These are phyloP conservation scores for Cephus runcator DNA, from an alignment of 2,888 invertebrate species.

Conservation along the genomic window DNA sequence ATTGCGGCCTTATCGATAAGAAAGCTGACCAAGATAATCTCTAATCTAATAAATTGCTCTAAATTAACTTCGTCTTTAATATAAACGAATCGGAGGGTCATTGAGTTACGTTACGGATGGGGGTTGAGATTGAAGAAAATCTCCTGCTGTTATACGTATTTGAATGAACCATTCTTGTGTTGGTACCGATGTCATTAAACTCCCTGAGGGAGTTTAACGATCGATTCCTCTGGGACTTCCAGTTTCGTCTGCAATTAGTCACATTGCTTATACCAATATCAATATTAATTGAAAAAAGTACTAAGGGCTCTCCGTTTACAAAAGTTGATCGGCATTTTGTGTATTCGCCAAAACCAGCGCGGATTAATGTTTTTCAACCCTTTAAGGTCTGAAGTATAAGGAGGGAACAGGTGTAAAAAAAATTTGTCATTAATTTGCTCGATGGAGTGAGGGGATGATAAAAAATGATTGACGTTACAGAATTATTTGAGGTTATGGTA, in stretches of 20 bases:
- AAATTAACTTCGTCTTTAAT: slow-evolving; percentile 27
- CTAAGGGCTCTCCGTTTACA: background rate
- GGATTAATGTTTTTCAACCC: no score
- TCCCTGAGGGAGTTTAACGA: background rate
- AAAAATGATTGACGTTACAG: background rate
- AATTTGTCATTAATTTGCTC: background rate
- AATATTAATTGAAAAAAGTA: background rate
- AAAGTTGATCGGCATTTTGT: background rate
- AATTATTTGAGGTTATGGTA: background rate
- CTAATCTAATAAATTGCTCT: slow-evolving; percentile 31
- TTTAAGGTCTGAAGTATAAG: no score
- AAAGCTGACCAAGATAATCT: slow-evolving; percentile 30
- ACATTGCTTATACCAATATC: background rate
- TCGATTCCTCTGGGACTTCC: background rate
- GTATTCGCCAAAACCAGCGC: background rate
- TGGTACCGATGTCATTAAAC: background rate
- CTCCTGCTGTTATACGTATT: background rate
- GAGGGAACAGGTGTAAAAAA: background rate
- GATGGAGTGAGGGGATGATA: background rate
- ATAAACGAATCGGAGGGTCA: slow-evolving; percentile 11
- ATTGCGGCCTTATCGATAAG: slow-evolving; percentile 24
- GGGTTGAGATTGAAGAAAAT: background rate
- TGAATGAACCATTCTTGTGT: background rate
- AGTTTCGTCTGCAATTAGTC: background rate
- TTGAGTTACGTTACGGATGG: background rate